Conservation (phyloP, 2,888 invertebrate genomes). For the Celastrina argiolus region DNA sequence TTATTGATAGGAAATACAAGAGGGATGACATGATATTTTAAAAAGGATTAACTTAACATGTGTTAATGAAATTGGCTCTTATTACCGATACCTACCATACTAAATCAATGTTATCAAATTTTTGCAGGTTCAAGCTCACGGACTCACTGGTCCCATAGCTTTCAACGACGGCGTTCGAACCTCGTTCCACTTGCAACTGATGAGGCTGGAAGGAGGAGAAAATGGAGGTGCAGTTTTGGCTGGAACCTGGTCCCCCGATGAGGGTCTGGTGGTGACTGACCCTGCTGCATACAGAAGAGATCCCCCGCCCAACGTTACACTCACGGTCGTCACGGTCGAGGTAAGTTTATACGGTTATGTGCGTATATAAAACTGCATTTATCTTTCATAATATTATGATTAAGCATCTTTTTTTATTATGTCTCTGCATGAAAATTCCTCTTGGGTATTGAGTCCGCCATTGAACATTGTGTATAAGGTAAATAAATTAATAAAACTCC, state of each 20-base stretch:
- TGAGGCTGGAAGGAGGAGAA: conserved; percentile 87
- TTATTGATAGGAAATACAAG: no score
- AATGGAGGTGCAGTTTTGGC: conserved; percentile 81
- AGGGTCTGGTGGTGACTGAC: conserved; percentile 89
- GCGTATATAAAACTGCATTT: no score
- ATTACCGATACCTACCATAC: no score
- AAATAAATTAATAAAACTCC: no score
- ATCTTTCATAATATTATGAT: no score
- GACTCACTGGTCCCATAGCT: conserved; percentile 91
- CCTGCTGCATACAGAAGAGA: conserved; percentile 91
- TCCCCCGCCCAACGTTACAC: conserved; percentile 89
- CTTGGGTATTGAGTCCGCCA: no score
- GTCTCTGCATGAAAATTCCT: no score
- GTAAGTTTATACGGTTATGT: conserved; percentile 58
- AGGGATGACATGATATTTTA: no score
- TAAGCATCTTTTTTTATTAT: no score
- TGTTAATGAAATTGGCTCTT: no score
- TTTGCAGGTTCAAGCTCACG: conserved; percentile 86
- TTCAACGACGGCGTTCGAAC: conserved; percentile 91
- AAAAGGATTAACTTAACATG: no score
- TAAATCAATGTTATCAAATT: neutral
- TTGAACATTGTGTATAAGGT: no score
- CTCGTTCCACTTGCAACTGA: conserved; percentile 90
- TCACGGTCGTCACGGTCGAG: conserved; percentile 93
- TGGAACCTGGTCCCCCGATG: conserved; percentile 87